Evolutionary conservation across 2,888 invertebrate species (phyloP), one percentile per base, ranked within the genome.

Genomic region (Melinaea menophilus): DNA sequence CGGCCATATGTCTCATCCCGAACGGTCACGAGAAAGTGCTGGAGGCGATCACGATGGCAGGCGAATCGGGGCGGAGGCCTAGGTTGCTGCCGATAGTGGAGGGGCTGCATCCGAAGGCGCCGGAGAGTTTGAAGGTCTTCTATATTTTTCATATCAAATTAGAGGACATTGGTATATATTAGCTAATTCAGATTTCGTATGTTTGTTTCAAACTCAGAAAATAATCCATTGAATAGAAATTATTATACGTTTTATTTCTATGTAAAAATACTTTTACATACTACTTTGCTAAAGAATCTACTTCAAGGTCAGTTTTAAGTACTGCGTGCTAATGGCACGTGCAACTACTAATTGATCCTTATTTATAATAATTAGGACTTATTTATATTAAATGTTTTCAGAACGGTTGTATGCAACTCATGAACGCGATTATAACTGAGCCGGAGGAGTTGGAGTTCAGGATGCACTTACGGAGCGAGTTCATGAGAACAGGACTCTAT

Each of bases 381-480:
- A 5, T 41, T 2, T 41, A 2, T 9, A 41, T 1, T 9, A 41
- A 9, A 1, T 41, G 7, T 41, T 41, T 41, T 37, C 85, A 96
- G 96, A 94, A 94, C 66, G 95, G 95, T 63, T 97, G 97, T 84
- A 94, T 99, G 81, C 97, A 98, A 89, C 93, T 99, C 62, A 97
- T 99, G 77, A 99, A 99, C 81, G 98, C 98, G 0, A 93, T 99
- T 46, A 94, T 98, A 72, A 95, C 96, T 3, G 90, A 90, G 48
- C 93, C 93, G 0, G 97, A 97, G 73, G 98, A 99, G 77, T 90
- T 98, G 71, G 98, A 99, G 79, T 98, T 98, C 80, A 92, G 98
- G 63, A 90, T 98, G 79, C 99, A 99, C 87, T 86, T 99, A 68
- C 92, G 99, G 67, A 98, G 98, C 85, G 99, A 99, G 87, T 96